Evolutionary conservation across 2,888 invertebrate species (phyloP), one percentile per base, ranked within the genome.

Genomic region (Rotaria macrura): DNA sequence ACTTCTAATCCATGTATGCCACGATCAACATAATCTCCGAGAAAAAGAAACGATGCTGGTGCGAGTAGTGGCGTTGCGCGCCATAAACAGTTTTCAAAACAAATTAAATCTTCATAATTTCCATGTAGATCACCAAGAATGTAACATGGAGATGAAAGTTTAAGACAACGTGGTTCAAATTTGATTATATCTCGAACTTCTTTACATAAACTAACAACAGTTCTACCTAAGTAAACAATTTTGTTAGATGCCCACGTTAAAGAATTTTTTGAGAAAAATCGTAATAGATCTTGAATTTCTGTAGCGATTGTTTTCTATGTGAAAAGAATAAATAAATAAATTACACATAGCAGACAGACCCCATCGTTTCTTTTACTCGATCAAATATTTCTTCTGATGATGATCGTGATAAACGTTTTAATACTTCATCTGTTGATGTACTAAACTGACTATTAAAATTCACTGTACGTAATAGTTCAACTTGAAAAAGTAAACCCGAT

Each of bases 11-110:
- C 93, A 89, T 92, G 92, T 29, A 92, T 91, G 2, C 94, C 94
- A 87, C 94, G 92, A 90, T 94, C 94, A 40, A 94, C 94, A 90
- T 93, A 94, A 91, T 94, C 94, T 0, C 94, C 94, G 0, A 94
- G 92, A 90, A 94, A 94, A 17, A 94, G 91, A 86, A 94, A 91
- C 38, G 92, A 92, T 9, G 93, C 93, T 0, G 94, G 94, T 20
- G 93, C 92, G 83, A 94, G 90, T 14, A 93, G 91, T 0, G 93
- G 92, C 0, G 94, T 94, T 87, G 93, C 91, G 29, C 93, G 92
- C 94, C 94, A 94, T 29, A 94, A 90, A 0, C 93, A 92, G 87
- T 92, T 92, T 90, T 94, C 94, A 91, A 94, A 94, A 84, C 93
- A 92, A 14, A 94, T 91, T 55, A 94, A 91, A 88, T 94, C 94